Percentiles rank a stretch among this genome's conserved stretches.
Conservation (phyloP, 2,797 vertebrate genomes). For the Echiichthys vipera region DNA sequence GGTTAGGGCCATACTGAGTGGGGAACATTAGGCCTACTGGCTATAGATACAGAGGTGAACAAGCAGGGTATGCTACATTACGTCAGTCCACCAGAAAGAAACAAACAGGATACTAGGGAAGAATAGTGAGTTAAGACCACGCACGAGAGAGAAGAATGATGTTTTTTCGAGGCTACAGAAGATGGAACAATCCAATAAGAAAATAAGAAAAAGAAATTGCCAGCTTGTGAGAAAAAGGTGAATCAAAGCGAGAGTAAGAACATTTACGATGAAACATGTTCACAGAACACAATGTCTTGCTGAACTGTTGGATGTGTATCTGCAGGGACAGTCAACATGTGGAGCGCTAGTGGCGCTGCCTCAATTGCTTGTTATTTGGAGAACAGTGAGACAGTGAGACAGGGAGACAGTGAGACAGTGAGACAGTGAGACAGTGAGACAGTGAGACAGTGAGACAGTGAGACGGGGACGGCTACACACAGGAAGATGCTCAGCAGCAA, state of each 20-base stretch:
- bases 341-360: background rate
- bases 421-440: too few species aligned
- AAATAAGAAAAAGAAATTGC: constrained; percentile 1
- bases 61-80: background rate
- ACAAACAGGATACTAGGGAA: constrained; percentile 15
- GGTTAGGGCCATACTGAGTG: background rate
- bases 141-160: constrained; percentile 1
- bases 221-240: background rate
- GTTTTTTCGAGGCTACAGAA: background rate
- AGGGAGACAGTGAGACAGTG: too few species aligned
- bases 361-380: constrained; percentile 47
- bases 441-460: too few species aligned
- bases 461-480: constrained; percentile 12
- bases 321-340: constrained; percentile 16
- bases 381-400: too few species aligned
- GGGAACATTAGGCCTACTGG: constrained; percentile 6
- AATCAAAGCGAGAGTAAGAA: constrained; percentile 34
- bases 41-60: constrained; percentile 18
- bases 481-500: constrained; percentile 17
- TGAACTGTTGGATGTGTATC: constrained; percentile 14
- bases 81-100: background rate
- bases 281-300: constrained; percentile 9
- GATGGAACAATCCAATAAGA: constrained; percentile 28
- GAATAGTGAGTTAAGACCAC: background rate
- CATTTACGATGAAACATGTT: constrained; percentile 20